A percentile compares a stretch with the other conserved stretches of the same genome.
These are phyloP conservation scores for Drosophila pallidifrons DNA, from an alignment of 1,140 invertebrate species.

Conservation along the genomic window DNA sequence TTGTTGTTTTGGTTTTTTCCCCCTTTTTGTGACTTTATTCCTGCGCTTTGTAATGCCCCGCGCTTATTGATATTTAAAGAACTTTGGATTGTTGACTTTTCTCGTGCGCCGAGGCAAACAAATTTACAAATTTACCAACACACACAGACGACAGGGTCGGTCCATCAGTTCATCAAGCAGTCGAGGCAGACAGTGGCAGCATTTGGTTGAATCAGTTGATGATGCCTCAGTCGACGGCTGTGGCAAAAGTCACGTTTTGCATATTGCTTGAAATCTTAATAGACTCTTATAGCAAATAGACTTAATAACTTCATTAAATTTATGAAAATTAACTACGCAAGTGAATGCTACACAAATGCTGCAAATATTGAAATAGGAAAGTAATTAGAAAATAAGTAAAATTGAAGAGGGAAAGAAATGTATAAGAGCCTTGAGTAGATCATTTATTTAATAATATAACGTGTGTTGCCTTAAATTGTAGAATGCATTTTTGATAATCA, in stretches of 20 bases:
- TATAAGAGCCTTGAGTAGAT: too few species aligned
- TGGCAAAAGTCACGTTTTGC: slow-evolving; percentile 73
- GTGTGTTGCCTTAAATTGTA: too few species aligned
- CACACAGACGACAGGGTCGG: slow-evolving; percentile 12
- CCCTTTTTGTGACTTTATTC: neutral
- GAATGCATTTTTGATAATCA: too few species aligned
- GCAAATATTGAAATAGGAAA: neutral
- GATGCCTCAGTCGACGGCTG: slow-evolving; percentile 61
- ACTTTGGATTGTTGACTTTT: slow-evolving; percentile 64
- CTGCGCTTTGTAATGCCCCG: slow-evolving; percentile 9
- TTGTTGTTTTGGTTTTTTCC: slow-evolving; percentile 10
- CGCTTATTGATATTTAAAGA: slow-evolving; percentile 64
- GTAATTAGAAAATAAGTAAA: neutral
- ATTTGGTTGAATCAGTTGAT: slow-evolving; percentile 49
- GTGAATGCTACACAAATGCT: neutral
- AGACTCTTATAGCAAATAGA: slow-evolving; percentile 16
- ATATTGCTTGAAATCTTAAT: slow-evolving; percentile 19
- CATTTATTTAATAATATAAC: too few species aligned
- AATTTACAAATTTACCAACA: slow-evolving; percentile 67
- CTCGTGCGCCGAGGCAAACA: slow-evolving; percentile 53
- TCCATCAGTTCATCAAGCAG: neutral
- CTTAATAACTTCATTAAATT: neutral
- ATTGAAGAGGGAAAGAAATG: too few species aligned
- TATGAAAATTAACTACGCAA: neutral
- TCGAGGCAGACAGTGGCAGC: slow-evolving; percentile 17